Evolutionary conservation across 2,113 vertebrate genomes (phyloP).

Genomic region (Delphinus delphis): DNA sequence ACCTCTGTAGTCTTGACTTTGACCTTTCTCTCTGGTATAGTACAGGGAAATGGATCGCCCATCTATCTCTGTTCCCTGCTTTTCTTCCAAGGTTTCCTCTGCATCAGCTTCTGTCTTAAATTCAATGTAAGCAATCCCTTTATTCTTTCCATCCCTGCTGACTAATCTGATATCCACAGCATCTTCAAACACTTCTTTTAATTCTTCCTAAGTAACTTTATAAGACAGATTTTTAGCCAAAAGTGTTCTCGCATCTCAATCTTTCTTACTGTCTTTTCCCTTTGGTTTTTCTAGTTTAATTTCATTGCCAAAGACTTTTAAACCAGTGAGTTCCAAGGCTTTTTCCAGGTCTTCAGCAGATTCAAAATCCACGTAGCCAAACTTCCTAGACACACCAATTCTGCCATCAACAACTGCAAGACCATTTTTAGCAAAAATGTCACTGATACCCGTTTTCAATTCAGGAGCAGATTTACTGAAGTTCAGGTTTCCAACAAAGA

Average conservation of each 20-base stretch:
- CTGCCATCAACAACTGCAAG: conserved; percentile 89
- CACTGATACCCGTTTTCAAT: conserved; percentile 87
- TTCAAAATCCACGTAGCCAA: conserved; percentile 94
- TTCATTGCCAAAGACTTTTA: conserved; percentile 92
- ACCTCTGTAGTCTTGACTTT: conserved; percentile 81
- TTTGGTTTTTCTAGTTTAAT: conserved; percentile 90
- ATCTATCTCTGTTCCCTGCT: conserved; percentile 94
- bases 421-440: conserved; percentile 92
- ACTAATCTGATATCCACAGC: conserved; percentile 91
- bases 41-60: conserved; percentile 92
- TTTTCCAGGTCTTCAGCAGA: conserved; percentile 92
- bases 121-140: conserved; percentile 96
- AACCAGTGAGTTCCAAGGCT: conserved; percentile 91
- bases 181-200: conserved; percentile 92
- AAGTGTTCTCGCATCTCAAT: conserved; percentile 92
- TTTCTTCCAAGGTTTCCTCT: conserved; percentile 92
- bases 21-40: conserved; percentile 94
- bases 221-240: conserved; percentile 96
- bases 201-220: conserved; percentile 87
- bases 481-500: conserved; percentile 92
- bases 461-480: conserved; percentile 89
- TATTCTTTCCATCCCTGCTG: conserved; percentile 90
- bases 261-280: conserved; percentile 92
- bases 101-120: conserved; percentile 95
- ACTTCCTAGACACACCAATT: conserved; percentile 91